A percentile compares a stretch with the other conserved stretches of the same genome.
phyloP scores from a whole-genome alignment of 1,140 invertebrate species.

The Lepidostoma basale region DNA sequence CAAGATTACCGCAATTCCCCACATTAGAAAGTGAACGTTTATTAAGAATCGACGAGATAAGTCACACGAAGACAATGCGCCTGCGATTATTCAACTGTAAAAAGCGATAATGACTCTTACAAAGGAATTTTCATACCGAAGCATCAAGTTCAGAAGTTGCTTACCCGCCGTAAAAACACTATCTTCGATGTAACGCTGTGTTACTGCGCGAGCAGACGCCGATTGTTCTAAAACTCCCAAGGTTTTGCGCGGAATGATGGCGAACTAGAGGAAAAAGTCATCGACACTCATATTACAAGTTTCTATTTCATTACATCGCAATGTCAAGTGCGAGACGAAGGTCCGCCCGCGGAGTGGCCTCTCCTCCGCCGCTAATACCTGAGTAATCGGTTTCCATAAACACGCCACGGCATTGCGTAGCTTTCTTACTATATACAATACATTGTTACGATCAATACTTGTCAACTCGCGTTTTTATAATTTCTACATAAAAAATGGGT shows the following conservation, averaged over 20 bases:
- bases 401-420: no score
- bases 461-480: no score
- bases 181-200: constrained; percentile 16
- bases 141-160: constrained; percentile 10
- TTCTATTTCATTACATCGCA: constrained; percentile 40
- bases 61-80: constrained; percentile 23
- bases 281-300: constrained; percentile 34
- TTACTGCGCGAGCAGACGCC: not conserved
- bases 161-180: constrained; percentile 17
- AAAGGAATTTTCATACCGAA: constrained; percentile 3
- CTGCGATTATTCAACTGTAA: constrained; percentile 13
- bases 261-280: constrained; percentile 24
- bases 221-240: constrained; percentile 37
- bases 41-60: not conserved
- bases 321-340: constrained; percentile 40
- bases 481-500: no score
- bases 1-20: no score
- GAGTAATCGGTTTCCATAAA: no score
- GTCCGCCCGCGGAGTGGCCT: not conserved
- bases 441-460: no score
- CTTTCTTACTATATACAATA: no score
- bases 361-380: not conserved
- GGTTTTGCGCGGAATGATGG: constrained; percentile 8
- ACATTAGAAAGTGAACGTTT: constrained; percentile 13
- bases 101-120: constrained; percentile 6